Conservation (phyloP, 2,797 vertebrate genomes). For the Anomalospiza imberbis region DNA sequence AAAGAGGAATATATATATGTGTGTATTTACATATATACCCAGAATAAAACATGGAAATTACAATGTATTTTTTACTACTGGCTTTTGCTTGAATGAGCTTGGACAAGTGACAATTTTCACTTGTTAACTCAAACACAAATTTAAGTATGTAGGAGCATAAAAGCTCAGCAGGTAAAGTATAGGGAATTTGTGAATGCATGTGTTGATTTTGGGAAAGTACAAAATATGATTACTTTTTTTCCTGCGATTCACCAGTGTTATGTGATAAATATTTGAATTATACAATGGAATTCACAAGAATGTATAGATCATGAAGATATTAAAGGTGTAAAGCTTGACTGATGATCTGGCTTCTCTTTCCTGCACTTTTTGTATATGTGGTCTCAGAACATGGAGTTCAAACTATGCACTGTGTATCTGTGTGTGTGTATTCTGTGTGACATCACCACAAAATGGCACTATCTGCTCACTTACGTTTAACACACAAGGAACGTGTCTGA, state of each 20-base stretch:
- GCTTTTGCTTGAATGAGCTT: background rate
- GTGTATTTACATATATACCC: rapidly evolving
- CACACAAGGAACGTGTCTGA: background rate
- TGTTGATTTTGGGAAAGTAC: constrained; percentile 20
- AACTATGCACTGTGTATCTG: background rate
- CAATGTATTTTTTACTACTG: background rate
- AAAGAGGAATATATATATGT: background rate
- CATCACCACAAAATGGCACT: background rate
- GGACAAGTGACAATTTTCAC: background rate
- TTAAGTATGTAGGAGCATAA: background rate
- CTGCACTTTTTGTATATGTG: background rate
- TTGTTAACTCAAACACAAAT: background rate
- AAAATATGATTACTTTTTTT: background rate
- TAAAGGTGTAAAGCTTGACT: background rate
- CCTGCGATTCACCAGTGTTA: background rate
- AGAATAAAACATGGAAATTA: background rate
- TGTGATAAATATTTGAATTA: constrained; percentile 6
- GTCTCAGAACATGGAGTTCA: background rate
- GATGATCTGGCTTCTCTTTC: background rate
- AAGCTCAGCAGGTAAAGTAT: background rate
- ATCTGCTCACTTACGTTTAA: background rate
- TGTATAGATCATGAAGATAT: background rate
- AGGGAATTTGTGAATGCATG: background rate
- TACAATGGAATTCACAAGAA: background rate
- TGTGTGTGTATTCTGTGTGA: background rate